Conservation (phyloP, 2,113 vertebrate species). For the Struthidea cinerea region DNA sequence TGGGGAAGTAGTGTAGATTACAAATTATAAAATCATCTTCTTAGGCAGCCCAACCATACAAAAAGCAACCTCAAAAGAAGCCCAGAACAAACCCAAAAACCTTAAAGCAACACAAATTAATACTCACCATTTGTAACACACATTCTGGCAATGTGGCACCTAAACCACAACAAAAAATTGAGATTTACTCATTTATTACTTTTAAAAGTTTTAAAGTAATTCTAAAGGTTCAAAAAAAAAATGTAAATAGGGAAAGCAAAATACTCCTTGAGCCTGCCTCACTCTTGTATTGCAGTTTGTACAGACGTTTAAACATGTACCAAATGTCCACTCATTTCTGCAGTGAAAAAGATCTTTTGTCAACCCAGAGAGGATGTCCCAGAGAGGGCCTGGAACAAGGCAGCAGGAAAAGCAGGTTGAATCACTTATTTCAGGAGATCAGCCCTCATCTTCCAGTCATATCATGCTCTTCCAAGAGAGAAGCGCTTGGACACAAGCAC, state of each 20-base stretch:
- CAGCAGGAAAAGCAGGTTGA: neutral
- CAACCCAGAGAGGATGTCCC: neutral
- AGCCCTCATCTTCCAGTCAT: neutral
- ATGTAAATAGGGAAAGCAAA: neutral
- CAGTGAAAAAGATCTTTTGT: neutral
- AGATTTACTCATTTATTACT: neutral
- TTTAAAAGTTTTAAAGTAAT: neutral
- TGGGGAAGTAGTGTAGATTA: neutral
- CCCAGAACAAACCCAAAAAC: neutral
- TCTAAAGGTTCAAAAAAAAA: no score
- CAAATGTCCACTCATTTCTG: neutral
- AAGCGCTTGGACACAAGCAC: neutral
- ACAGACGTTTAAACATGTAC: neutral
- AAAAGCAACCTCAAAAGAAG: neutral
- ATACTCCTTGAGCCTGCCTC: neutral
- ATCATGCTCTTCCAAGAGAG: neutral
- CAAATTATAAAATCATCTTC: neutral
- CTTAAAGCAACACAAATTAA: neutral
- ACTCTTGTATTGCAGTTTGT: neutral
- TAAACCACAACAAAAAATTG: neutral
- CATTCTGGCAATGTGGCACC: neutral
- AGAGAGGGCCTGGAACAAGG: neutral
- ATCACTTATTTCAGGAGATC: neutral
- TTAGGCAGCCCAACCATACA: neutral
- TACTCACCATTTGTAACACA: fast-evolving